A percentile compares a stretch with the other conserved stretches of the same genome.
Evolutionary conservation across 2,113 vertebrate species (phyloP).

Genomic region (Diphyllodes magnificus): DNA sequence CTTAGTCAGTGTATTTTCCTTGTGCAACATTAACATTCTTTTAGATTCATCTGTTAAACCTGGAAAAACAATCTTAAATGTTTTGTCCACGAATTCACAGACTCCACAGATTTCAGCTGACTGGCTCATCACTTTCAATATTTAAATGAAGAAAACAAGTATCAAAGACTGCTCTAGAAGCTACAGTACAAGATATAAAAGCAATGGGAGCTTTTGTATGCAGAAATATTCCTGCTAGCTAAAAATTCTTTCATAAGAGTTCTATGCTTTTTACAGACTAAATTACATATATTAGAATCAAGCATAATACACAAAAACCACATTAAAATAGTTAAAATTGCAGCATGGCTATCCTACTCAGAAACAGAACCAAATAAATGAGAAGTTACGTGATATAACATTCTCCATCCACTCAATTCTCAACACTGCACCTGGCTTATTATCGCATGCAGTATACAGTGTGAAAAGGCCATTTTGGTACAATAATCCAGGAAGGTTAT

Average conservation of each 20-base stretch:
- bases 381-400: not conserved
- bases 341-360: not conserved
- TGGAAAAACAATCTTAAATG: not conserved
- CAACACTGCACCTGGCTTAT: not conserved
- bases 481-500: not conserved
- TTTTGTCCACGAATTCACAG: not conserved
- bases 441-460: fast-evolving
- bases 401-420: not conserved
- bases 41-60: not conserved
- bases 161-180: not conserved
- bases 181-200: not conserved
- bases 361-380: not conserved
- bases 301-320: not conserved
- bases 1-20: not conserved
- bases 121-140: not conserved
- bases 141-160: not conserved
- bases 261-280: not conserved
- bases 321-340: not conserved
- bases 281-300: not conserved
- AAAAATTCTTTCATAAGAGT: not conserved
- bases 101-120: not conserved
- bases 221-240: not conserved
- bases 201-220: not conserved
- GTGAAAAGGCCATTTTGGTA: not conserved
- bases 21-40: not conserved